These are phyloP conservation scores for Teleogryllus oceanicus DNA, from an alignment of 2,888 invertebrate species.

Conservation along the genomic window DNA sequence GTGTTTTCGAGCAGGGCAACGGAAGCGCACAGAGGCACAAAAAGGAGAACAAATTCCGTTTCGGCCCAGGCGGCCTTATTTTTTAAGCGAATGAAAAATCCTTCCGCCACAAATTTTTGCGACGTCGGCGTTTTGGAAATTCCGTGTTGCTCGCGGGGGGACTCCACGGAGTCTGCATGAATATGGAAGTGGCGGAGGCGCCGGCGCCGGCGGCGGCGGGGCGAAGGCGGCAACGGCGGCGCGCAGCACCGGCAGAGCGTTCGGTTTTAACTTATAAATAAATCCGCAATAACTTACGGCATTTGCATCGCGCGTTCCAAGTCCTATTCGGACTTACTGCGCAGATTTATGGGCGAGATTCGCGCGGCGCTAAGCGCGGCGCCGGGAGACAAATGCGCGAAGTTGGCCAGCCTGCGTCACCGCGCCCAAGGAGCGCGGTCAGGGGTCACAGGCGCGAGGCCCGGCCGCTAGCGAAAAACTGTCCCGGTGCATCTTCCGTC, in stretches of 20 bases:
- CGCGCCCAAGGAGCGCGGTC: background rate
- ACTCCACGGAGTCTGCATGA: background rate
- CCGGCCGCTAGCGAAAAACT: too few species aligned
- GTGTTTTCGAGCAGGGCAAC: background rate
- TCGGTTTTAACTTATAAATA: slow-evolving; percentile 18
- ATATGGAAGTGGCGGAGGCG: slow-evolving; percentile 6
- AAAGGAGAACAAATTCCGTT: slow-evolving; percentile 6
- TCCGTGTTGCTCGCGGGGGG: background rate
- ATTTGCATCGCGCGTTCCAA: slow-evolving; percentile 7
- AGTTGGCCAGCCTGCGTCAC: slow-evolving; percentile 18
- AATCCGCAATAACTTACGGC: slow-evolving; percentile 10
- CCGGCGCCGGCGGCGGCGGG: background rate
- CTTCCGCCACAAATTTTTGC: slow-evolving; percentile 8
- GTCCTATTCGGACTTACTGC: slow-evolving; percentile 18
- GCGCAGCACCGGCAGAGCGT: background rate
- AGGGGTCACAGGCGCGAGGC: too few species aligned
- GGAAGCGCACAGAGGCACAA: background rate
- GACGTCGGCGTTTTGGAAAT: slow-evolving; percentile 18
- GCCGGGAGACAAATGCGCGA: slow-evolving; percentile 10
- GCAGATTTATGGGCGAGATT: slow-evolving; percentile 18
- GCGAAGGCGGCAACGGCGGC: background rate
- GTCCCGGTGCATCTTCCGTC: too few species aligned
- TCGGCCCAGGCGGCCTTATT: background rate
- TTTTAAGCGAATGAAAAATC: slow-evolving; percentile 8
- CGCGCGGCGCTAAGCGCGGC: slow-evolving; percentile 9